Conservation (phyloP, 1,140 invertebrate genomes). For the Macrotrachela quadricornifera region DNA sequence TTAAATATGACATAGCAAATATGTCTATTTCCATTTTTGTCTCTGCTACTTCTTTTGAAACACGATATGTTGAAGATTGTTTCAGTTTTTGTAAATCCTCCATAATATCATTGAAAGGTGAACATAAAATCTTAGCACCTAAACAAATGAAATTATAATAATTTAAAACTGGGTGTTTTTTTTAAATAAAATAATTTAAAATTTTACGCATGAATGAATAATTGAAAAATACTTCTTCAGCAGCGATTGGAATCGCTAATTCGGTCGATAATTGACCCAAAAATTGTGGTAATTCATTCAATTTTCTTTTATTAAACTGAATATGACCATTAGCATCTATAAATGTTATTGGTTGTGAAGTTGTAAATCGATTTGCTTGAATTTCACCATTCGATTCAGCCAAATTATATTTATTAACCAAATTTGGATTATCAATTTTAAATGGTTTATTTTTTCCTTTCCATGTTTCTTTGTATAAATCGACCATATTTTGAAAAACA, state of each 20-base stretch:
- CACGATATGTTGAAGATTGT: too few species aligned
- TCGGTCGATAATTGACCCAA: not conserved
- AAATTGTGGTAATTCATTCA: not conserved
- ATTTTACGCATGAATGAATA: constrained; percentile 4
- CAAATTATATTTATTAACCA: constrained; percentile 5
- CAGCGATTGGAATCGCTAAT: not conserved
- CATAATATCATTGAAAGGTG: too few species aligned
- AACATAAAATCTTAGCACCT: too few species aligned
- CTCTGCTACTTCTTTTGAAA: not conserved
- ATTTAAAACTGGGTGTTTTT: too few species aligned
- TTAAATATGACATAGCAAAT: not conserved
- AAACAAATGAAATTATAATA: too few species aligned
- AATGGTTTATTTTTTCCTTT: constrained; percentile 1
- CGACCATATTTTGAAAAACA: constrained; percentile 3
- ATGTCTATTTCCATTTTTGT: not conserved
- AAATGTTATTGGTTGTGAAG: not conserved
- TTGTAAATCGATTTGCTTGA: not conserved
- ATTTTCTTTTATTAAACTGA: constrained; percentile 3
- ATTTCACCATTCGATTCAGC: not conserved
- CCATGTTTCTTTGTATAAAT: constrained; percentile 8
- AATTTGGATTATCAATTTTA: not conserved
- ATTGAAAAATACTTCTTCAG: constrained; percentile 1
- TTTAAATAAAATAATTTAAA: too few species aligned
- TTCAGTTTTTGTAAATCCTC: too few species aligned
- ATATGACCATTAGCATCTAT: not conserved